Evolutionary conservation across 2,113 vertebrate species (phyloP), one percentile per base, ranked within the genome.

Genomic region (Tyto alba): DNA sequence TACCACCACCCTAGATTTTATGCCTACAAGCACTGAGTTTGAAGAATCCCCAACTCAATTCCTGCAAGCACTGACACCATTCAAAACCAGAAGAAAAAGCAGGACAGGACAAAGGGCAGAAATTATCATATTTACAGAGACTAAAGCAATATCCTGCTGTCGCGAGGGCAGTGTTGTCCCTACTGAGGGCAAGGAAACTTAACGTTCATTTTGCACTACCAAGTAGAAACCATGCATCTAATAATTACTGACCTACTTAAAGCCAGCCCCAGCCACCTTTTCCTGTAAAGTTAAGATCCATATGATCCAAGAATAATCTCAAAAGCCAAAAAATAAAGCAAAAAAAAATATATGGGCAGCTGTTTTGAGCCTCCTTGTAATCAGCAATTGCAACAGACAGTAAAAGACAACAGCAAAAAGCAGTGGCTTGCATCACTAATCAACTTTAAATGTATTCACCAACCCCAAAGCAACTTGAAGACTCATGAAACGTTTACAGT

Each of bases 231-330:
- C 57, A 85, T 5, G 7, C 53, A 57, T 50, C 82, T 89, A 73
- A 41, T 91, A 91, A 93, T 90, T 69, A 88, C 50, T 95, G 93
- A 90, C 93, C 91, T 90, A 95, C 47, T 83, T 95, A 67, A 68
- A 74, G 64, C 13, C 71, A 95, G 90, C 21, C 71, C 90, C 36
- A 50, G 72, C 52, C 85, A 94, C 50, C 85, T 89, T 36, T 9
- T n/a, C 66, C 67, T 62, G n/a, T 56, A 15, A 57, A 85, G 41
- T n/a, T 23, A 75, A 67, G 27, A 60, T 50, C 79, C 34, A 19
- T 16, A 34, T 30, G 77, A 88, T n/a, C 50, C 59, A 74, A 73
- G 45, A 79, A 89, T 26, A 29, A 75, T 40, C 68, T 76, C 20
- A 7, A 84, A 90, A 86, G 45, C 15, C 60, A 64, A 48, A 34